Base-by-base conservation (phyloP, 2,888 invertebrate species). In the Drosophila pseudotakahashii region DNA sequence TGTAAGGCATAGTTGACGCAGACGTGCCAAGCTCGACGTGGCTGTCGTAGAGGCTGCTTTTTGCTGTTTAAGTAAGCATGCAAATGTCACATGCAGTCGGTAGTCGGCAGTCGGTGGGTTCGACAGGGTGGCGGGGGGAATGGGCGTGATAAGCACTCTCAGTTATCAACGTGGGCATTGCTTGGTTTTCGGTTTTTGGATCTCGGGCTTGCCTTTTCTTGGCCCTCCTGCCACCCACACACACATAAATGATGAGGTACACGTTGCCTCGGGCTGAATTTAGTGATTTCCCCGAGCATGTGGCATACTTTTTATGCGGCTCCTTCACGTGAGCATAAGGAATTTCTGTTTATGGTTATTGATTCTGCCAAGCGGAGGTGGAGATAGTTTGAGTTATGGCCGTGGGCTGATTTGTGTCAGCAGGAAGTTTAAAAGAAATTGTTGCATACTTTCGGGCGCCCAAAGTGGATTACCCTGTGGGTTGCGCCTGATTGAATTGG, bases 1-100 rank as follows among this genome's bases (percentile, higher is more conserved):
- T 78, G 59, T 79, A 70, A 70, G 63, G 58, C 77, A 77, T 76
- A 76, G 72, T 54, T 78, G 82, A 78, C 76, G 80, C 73, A 60
- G 55, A 54, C 60, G 52, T 66, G 58, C 54, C 52, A 36, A 39
- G 67, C 63, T 51, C 53, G 61, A 45, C 51, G 62, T 59, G 62
- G 71, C 67, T 60, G 58, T 57, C 60, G 52, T 37, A 44, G 58
- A 57, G 60, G 55, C 62, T 60, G 64, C 71, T 75, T 63, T 73
- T 75, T 85, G 76, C 88, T 85, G 85, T 83, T 88, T 77, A 86
- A 86, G 83, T 83, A 88, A 81, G 79, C 87, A 88, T 88, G 83
- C 85, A 83, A 82, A 87, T 84, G 81, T 85, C 78, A 84, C 80
- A 76, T 82, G 88, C 78, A 81, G 69, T 68, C 64, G 42, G 19